Evolutionary conservation across 2,888 invertebrate genomes (phyloP).

Genomic region (Limenitis camilla): DNA sequence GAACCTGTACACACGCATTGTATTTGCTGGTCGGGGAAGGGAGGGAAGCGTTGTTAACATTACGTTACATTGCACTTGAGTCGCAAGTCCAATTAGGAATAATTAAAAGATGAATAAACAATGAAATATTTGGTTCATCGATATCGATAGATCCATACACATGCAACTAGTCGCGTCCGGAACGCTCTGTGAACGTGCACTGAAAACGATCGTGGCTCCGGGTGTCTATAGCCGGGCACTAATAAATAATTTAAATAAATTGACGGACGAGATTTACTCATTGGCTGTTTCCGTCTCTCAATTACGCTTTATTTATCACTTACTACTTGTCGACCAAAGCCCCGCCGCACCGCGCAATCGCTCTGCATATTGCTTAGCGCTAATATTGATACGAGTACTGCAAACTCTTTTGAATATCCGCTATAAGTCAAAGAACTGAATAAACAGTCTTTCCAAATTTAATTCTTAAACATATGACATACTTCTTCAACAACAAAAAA

Average conservation of each 20-base stretch:
- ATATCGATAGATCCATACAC: constrained; percentile 39
- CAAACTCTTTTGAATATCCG: constrained; percentile 4
- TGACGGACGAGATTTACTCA: constrained; percentile 76
- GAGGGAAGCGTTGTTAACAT: no score
- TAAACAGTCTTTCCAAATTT: no score
- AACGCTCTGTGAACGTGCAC: constrained; percentile 56
- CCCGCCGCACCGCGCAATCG: constrained; percentile 34
- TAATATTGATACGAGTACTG: background rate
- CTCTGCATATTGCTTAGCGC: background rate
- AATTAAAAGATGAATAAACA: no score
- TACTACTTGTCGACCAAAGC: constrained; percentile 57
- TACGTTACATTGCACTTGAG: no score
- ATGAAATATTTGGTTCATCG: no score
- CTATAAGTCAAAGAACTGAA: background rate
- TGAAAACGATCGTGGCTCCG: constrained; percentile 63
- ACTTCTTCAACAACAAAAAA: no score
- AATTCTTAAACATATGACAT: no score
- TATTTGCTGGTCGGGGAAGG: no score
- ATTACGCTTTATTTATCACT: constrained; percentile 75
- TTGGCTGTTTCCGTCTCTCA: constrained; percentile 74
- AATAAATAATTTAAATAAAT: constrained; percentile 76
- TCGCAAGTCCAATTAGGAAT: no score
- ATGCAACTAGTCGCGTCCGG: constrained; percentile 53
- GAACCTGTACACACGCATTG: no score
- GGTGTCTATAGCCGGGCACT: constrained; percentile 73